Conservation (phyloP, 2,113 vertebrate species). For the Notothenia rossii region DNA sequence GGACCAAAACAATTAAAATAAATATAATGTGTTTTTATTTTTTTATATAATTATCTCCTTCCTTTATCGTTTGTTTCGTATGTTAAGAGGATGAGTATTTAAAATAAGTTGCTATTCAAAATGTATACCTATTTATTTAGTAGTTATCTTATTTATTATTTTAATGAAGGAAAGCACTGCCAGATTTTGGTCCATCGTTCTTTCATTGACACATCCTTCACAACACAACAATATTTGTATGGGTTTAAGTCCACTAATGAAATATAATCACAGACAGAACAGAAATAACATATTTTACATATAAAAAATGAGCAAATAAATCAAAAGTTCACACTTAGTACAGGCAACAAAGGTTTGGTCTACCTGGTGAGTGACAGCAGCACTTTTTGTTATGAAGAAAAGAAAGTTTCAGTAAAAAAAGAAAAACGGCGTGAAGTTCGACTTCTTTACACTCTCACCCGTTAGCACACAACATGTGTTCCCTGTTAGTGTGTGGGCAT, state of each 20-base stretch:
- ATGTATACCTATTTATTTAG: not conserved
- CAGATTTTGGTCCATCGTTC: not conserved
- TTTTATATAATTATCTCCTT: not conserved
- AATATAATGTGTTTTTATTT: not conserved
- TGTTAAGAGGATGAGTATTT: not conserved
- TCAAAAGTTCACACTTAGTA: not conserved
- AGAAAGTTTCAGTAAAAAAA: not conserved
- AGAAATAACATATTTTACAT: not conserved
- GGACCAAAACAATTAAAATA: not conserved
- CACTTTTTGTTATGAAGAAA: not conserved
- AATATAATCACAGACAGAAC: not conserved
- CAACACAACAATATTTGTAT: not conserved
- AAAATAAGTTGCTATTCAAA: not conserved
- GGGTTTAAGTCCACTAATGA: not conserved
- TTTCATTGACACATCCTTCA: not conserved
- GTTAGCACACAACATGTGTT: slow-evolving; percentile 21
- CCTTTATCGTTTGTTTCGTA: not conserved
- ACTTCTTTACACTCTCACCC: not conserved
- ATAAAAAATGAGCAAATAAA: not conserved
- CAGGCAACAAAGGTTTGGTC: not conserved
- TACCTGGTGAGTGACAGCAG: not conserved
- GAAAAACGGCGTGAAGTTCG: not conserved
- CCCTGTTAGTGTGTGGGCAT: slow-evolving; percentile 29
- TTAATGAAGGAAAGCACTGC: not conserved
- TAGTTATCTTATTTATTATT: not conserved